Evolutionary conservation across 2,113 vertebrate genomes (phyloP).

Genomic region (Peromyscus californicus): DNA sequence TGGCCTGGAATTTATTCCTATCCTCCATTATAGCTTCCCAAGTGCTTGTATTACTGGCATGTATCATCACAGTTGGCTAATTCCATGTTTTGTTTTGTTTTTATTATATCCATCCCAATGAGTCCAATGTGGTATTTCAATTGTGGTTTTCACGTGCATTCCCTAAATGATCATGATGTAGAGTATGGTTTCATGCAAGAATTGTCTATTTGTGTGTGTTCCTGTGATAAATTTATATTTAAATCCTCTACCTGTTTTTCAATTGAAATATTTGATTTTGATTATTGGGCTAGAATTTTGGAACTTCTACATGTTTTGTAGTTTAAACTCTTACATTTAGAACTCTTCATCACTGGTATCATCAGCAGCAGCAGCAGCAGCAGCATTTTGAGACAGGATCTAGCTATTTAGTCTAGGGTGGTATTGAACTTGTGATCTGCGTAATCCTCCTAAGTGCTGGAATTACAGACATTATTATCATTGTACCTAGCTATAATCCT

Average conservation of each 20-base stretch:
- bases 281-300: not conserved
- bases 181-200: not conserved
- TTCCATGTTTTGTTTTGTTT: not conserved
- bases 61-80: not conserved
- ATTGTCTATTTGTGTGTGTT: not conserved
- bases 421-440: not conserved
- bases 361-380: not conserved
- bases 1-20: not conserved
- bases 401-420: not conserved
- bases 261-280: not conserved
- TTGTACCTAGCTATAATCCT: not conserved
- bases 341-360: not conserved
- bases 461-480: not conserved
- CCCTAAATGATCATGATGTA: not conserved
- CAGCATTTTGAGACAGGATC: not conserved
- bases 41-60: not conserved
- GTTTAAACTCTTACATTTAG: constrained; percentile 9
- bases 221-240: not conserved
- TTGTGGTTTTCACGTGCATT: constrained; percentile 36
- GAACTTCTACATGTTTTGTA: constrained; percentile 33
- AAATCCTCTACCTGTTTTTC: constrained; percentile 37
- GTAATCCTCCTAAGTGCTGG: not conserved
- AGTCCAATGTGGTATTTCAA: constrained; percentile 16
- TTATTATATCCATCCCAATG: not conserved
- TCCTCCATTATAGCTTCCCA: not conserved